Conservation (phyloP, 2,113 vertebrate species). For the Atlantisia rogersi region DNA sequence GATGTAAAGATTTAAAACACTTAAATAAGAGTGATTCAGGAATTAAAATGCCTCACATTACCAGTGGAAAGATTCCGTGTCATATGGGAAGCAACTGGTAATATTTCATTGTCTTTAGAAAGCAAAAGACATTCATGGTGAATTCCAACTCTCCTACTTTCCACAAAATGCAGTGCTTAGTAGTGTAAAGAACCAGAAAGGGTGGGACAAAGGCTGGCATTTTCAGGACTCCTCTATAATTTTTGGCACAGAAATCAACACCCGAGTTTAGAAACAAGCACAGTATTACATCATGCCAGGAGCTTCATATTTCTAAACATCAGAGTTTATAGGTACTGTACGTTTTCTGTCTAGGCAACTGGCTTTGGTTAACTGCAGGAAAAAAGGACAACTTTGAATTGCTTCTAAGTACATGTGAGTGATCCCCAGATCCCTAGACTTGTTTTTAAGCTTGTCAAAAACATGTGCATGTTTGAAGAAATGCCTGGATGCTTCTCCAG, state of each 20-base stretch:
- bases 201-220: not conserved
- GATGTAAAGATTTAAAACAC: not conserved
- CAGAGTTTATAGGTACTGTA: not conserved
- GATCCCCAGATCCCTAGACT: not conserved
- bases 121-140: not conserved
- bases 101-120: not conserved
- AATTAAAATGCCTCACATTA: constrained; percentile 18
- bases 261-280: not conserved
- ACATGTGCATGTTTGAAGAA: not conserved
- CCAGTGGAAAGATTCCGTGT: constrained; percentile 1
- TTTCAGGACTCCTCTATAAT: constrained; percentile 25
- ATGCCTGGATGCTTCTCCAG: not conserved
- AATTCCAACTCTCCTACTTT: not conserved
- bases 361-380: not conserved
- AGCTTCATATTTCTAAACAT: constrained; percentile 17
- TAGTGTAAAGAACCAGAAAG: constrained; percentile 13
- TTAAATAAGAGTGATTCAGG: not conserved
- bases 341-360: not conserved
- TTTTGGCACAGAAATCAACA: constrained; percentile 10
- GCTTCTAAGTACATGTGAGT: not conserved
- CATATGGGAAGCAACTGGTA: not conserved
- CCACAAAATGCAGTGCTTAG: not conserved
- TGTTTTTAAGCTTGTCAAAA: not conserved
- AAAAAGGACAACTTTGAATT: not conserved
- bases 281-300: not conserved